A percentile compares a stretch with the other conserved stretches of the same genome.
phyloP scores from a whole-genome alignment of 2,797 vertebrate species.

The Psittacula echo region DNA sequence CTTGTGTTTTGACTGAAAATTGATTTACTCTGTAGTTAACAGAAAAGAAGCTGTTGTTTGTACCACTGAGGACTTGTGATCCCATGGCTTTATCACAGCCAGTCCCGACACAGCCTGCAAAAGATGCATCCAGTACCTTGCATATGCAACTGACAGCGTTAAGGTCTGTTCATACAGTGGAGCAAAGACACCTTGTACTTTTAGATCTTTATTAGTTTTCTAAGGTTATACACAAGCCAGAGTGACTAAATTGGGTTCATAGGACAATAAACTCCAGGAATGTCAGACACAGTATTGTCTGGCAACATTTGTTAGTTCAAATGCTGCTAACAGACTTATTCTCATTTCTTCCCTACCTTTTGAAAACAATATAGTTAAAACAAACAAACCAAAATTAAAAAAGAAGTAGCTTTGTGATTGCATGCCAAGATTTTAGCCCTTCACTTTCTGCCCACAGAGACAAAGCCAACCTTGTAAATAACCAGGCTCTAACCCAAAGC shows the following conservation, averaged over 20 bases:
- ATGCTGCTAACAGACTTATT: neutral
- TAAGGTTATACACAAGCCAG: neutral
- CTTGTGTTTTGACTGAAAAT: neutral
- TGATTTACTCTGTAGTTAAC: neutral
- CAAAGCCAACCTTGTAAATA: neutral
- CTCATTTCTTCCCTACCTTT: neutral
- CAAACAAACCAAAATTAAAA: neutral
- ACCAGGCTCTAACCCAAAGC: neutral
- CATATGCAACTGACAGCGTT: rapidly evolving
- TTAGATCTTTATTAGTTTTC: neutral
- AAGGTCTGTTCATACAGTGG: neutral
- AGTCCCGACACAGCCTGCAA: neutral
- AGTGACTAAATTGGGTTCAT: neutral
- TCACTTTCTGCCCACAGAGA: neutral
- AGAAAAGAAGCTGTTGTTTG: neutral
- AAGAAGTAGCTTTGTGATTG: neutral
- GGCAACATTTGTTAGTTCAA: neutral
- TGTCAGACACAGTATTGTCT: neutral
- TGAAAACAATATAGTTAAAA: neutral
- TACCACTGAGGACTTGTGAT: neutral
- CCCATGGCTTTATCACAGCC: neutral
- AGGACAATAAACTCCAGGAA: neutral
- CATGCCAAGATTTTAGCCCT: neutral
- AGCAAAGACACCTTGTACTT: neutral
- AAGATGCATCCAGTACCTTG: neutral